Percentiles rank a stretch among this genome's conserved stretches.
These are phyloP conservation scores for Acromyrmex charruanus DNA, from an alignment of 1,140 invertebrate species.

Conservation along the genomic window DNA sequence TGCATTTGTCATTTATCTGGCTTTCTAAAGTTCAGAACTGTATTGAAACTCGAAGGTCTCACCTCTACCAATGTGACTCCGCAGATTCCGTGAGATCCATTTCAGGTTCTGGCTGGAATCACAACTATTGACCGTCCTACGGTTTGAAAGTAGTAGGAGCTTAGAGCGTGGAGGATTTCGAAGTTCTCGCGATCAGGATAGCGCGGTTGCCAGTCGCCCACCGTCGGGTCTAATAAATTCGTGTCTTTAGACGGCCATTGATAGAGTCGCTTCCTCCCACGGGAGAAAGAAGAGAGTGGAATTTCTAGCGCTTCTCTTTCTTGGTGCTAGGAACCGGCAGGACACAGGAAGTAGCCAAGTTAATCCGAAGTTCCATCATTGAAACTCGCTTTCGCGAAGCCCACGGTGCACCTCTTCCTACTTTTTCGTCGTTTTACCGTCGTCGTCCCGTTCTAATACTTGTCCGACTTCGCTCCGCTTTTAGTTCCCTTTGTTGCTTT, in stretches of 20 bases:
- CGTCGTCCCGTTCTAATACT: conserved; percentile 15
- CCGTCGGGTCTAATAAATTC: conserved; percentile 64
- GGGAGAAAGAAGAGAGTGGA: conserved; percentile 56
- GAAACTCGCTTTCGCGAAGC: conserved; percentile 62
- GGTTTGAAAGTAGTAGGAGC: conserved; percentile 50
- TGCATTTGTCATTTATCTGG: conserved; percentile 30
- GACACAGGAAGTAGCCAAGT: conserved; percentile 62
- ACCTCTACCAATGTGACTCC: conserved; percentile 27
- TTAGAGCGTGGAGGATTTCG: conserved; percentile 44
- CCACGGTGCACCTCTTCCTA: not conserved
- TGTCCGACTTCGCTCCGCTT: conserved; percentile 27
- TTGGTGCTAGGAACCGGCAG: not conserved
- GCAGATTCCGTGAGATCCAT: conserved; percentile 53
- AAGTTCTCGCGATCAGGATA: conserved; percentile 49
- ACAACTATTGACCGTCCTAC: conserved; percentile 51
- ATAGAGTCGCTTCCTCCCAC: conserved; percentile 49
- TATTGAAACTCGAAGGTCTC: conserved; percentile 44
- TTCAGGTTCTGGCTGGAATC: conserved; percentile 50
- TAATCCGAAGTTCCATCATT: conserved; percentile 73
- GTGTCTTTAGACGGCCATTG: conserved; percentile 64
- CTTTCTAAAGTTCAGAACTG: conserved; percentile 45
- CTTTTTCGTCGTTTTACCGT: not conserved
- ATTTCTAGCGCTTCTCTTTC: conserved; percentile 65
- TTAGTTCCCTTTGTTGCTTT: conserved; percentile 23
- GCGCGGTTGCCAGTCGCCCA: conserved; percentile 38